Conservation (phyloP, 2,113 vertebrate species). For the Nesogale talazaci region DNA sequence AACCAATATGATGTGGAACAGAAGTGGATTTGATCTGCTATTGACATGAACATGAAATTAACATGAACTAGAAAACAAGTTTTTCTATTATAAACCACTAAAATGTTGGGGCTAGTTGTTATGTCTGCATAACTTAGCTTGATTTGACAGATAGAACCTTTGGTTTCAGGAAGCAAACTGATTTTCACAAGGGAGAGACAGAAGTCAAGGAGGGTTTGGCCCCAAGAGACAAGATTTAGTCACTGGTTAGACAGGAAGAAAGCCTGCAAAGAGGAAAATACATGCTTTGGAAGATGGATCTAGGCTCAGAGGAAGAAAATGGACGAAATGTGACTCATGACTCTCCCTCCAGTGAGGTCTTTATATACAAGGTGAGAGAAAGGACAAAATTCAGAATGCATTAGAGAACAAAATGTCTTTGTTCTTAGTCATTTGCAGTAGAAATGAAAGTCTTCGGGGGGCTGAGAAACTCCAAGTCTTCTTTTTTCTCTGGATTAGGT, state of each 20-base stretch:
- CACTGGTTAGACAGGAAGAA: not conserved
- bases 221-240: not conserved
- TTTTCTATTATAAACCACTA: not conserved
- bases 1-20: not conserved
- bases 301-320: not conserved
- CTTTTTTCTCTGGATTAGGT: not conserved
- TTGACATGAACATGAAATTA: constrained; percentile 8
- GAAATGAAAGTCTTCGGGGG: constrained; percentile 12
- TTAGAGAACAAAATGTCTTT: not conserved
- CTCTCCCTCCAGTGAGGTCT: not conserved
- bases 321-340: not conserved
- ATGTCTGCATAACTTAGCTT: not conserved
- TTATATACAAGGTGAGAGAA: not conserved
- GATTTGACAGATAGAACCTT: not conserved
- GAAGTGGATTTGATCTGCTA: not conserved
- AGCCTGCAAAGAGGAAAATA: not conserved
- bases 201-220: not conserved
- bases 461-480: not conserved
- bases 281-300: not conserved
- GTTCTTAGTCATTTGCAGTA: not conserved
- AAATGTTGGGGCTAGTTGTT: not conserved
- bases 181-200: not conserved
- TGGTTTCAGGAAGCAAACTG: too few species aligned
- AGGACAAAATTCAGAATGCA: not conserved
- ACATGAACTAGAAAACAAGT: not conserved